These are phyloP conservation scores for Eulemur coronatus DNA, from an alignment of 2,797 vertebrate genomes.

Conservation along the genomic window DNA sequence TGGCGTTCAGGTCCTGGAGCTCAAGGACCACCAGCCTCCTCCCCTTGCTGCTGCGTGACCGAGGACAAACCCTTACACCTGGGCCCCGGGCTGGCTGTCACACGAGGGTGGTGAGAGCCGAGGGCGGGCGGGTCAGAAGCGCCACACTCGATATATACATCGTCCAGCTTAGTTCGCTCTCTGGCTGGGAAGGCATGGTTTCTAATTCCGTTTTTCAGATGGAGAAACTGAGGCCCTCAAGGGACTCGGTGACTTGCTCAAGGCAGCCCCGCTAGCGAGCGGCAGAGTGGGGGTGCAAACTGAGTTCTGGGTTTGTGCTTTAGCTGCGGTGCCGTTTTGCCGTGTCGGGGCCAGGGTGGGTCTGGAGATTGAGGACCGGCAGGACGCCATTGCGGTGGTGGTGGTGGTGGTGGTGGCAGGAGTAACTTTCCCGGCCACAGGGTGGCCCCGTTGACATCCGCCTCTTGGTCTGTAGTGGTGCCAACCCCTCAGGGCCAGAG, in stretches of 20 bases:
- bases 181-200: fast-evolving
- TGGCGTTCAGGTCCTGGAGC: not conserved
- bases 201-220: not conserved
- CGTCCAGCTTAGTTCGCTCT: fast-evolving
- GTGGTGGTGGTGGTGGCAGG: not conserved
- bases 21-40: not conserved
- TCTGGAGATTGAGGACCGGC: not conserved
- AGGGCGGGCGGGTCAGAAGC: not conserved
- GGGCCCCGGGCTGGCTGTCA: not conserved
- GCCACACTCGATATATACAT: fast-evolving
- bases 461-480: not conserved
- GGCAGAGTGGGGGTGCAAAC: not conserved
- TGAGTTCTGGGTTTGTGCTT: not conserved
- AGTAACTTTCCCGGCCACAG: not conserved
- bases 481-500: not conserved
- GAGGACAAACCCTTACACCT: not conserved
- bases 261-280: not conserved
- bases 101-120: not conserved
- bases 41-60: not conserved
- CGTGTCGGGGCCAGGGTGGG: not conserved
- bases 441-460: too few relatives aligned
- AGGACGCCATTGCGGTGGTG: not conserved
- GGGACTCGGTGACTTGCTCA: not conserved
- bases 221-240: not conserved
- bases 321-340: fast-evolving